Evolutionary conservation across 2,797 vertebrate genomes (phyloP), one percentile per base, ranked within the genome.

Genomic region (Kryptopterus vitreolus): DNA sequence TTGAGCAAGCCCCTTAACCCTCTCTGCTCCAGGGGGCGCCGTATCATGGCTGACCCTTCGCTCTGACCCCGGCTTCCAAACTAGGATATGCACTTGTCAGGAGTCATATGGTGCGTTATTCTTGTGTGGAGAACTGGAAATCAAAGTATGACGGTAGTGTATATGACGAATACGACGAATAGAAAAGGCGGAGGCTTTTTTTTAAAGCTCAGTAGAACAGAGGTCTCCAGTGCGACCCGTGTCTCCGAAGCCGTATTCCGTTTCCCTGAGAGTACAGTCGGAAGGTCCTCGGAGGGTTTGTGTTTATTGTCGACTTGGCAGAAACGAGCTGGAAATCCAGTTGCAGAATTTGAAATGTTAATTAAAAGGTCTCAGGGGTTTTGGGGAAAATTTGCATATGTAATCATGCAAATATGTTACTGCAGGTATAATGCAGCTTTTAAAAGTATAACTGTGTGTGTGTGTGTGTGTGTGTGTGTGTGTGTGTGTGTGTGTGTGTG

Each of bases 271-370:
- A 31, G 9, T 24, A 24, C 33, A 38, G 22, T 73, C 24, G 9
- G n/a, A 24, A 73, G 57, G 16, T 57, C 70, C 52, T 24, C 12
- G 38, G 33, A 22, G 12, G 12, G 5, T 57, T 73, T 72, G 50
- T 55, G 5, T 29, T n/a, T 73, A 33, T 71, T 72, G 29, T 20
- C 50, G n/a, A 20, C 35, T 38, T 57, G 31, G 33, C n/a, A 26
- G 53, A 24, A 73, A 33, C 16, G 52, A 73, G 52, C 31, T 20
- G 52, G 22, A 52, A 74, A 31, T 65, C 53, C 52, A 58, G 16
- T 58, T 52, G 72, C 58, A 62, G 66, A 46, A 48, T 63, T 76
- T 52, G 59, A 50, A 63, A 63, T 77, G 46, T 76, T 55, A n/a
- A 53, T 71, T 71, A 33, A 53, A 52, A 57, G 29, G 20, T 55